phyloP scores from a whole-genome alignment of 37 sponge, comb jelly and placozoan genomes.

The Aplysina aerophoba region DNA sequence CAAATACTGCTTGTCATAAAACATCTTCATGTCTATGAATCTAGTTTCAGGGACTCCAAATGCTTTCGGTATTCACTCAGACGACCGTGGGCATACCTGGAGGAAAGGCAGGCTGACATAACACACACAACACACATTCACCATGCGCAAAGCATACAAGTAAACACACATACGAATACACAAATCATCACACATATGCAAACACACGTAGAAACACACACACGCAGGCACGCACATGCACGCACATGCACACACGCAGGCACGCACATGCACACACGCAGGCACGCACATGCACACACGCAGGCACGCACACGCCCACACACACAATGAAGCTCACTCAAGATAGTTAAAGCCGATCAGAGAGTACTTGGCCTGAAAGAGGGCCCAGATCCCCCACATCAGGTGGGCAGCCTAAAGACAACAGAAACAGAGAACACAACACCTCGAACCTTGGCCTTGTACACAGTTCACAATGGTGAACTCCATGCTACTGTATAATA shows the following conservation, averaged over 20 bases:
- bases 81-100: constrained; percentile 51
- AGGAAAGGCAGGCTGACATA: neutral
- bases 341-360: constrained; percentile 85
- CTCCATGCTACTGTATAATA: too few relatives aligned
- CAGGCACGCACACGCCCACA: neutral
- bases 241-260: neutral
- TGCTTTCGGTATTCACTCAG: constrained; percentile 60
- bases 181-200: neutral
- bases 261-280: neutral
- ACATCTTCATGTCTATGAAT: neutral
- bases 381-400: constrained; percentile 89
- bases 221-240: neutral
- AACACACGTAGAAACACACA: too few relatives aligned
- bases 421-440: neutral
- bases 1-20: too few relatives aligned
- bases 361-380: constrained; percentile 80
- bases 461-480: too few relatives aligned
- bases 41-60: constrained; percentile 14
- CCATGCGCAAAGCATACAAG: neutral
- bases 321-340: constrained; percentile 56
- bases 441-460: too few relatives aligned
- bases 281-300: neutral
- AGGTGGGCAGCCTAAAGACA: constrained; percentile 74
- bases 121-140: too few relatives aligned
- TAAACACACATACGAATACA: neutral